Base-by-base conservation (phyloP, 2,113 vertebrate species). In the Papio anubis region DNA sequence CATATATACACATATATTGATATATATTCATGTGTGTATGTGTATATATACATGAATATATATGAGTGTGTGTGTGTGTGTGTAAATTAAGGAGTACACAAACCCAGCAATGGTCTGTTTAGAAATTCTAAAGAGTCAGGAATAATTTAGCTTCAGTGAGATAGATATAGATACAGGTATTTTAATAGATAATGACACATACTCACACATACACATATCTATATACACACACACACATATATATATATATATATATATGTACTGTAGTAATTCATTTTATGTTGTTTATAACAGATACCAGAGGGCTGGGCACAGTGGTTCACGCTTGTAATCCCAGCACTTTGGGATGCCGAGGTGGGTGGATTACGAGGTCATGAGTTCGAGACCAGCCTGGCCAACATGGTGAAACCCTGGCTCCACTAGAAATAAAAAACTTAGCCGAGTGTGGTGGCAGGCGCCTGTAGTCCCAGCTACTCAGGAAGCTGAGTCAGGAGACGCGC, bases 81-180 rank as follows among this genome's bases (percentile, higher is more conserved):
- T 45, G 35, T 81, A 1, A 68, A 70, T 43, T 32, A 61, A 72
- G 27, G 5, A 95, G 1, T 40, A 68, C 25, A 70, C 8, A 52
- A 59, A 11, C 3, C 2, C 4, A 70, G 9, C 0, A 0, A 38
- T 50, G 4, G 1, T 48, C 27, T 76, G 4, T 16, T 45, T 66
- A n/a, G 45, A 7, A 14, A 45, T 66, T 32, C 20, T 76, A 17
- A 32, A 30, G 11, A 35, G 43, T 40, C 18, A 52, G 8, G 11
- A 85, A n/a, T 70, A 79, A 57, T 57, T 72, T 12, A 40, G 25
- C 45, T 43, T 70, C 4, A 17, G 13, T 57, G 3, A 23, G 4
- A 32, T 13, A 43, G 8, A 32, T 10, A 66, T 35, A 66, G 30
- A 35, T 35, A 27, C 11, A 61, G 25, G 12, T 30, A 27, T 61